A percentile compares a stretch with the other conserved stretches of the same genome.
Evolutionary conservation across 2,888 invertebrate species (phyloP).

Genomic region (Miltochrista miniata): DNA sequence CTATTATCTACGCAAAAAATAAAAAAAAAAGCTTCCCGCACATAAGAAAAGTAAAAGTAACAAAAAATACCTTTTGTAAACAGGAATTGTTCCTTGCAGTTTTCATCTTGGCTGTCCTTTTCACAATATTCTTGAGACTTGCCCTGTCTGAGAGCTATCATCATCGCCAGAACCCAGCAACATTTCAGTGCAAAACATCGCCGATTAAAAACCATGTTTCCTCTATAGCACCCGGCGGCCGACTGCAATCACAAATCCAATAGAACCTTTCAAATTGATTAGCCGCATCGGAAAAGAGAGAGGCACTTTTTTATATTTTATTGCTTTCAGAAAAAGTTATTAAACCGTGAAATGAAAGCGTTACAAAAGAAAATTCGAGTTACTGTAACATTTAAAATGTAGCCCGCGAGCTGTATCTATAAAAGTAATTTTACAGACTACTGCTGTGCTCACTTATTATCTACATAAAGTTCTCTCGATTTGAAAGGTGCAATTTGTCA

Average conservation of each 20-base stretch:
- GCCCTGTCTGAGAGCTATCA: conserved; percentile 45
- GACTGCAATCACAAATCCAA: conserved; percentile 47
- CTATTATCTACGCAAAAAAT: too few relatives aligned
- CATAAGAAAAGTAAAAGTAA: neutral
- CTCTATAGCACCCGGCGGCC: conserved; percentile 43
- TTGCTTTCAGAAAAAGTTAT: conserved; percentile 56
- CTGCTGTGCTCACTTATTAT: neutral
- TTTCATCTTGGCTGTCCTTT: conserved; percentile 40
- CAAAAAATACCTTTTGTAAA: conserved; percentile 47
- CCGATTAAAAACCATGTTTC: conserved; percentile 60
- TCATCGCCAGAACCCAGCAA: conserved; percentile 54
- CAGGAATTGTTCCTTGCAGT: conserved; percentile 44
- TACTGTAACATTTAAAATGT: conserved; percentile 33
- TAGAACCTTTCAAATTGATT: conserved; percentile 60
- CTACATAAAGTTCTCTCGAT: neutral
- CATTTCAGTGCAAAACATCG: conserved; percentile 53
- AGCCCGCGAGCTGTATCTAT: conserved; percentile 7
- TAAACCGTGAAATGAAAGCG: conserved; percentile 72
- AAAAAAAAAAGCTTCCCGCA: too few relatives aligned
- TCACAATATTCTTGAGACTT: conserved; percentile 58
- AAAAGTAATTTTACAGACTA: neutral
- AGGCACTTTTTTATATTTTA: conserved; percentile 49
- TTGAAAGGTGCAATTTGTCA: too few relatives aligned
- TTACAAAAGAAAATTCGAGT: conserved; percentile 44
- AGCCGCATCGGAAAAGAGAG: conserved; percentile 51